Evolutionary conservation across 2,888 invertebrate species (phyloP).

Genomic region (Polietes domitor): DNA sequence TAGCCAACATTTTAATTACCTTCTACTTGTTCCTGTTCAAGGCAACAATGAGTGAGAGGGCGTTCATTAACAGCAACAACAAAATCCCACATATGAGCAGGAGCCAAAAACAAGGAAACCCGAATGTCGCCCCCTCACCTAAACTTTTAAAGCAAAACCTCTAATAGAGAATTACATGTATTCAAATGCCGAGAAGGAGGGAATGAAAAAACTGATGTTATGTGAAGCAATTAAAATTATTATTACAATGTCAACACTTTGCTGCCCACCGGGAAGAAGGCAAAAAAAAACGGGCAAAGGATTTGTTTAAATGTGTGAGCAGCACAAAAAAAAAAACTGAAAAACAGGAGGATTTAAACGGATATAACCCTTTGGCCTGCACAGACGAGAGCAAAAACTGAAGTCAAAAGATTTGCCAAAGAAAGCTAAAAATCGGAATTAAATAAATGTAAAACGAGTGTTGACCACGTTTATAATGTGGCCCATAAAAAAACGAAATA

Average conservation of each 20-base stretch:
- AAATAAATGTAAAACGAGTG: constrained; percentile 39
- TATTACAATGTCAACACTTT: constrained; percentile 80
- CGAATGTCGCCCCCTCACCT: too few species aligned
- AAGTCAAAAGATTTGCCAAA: constrained; percentile 64
- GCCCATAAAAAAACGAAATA: constrained; percentile 35
- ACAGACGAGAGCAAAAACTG: constrained; percentile 1
- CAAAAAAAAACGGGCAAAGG: constrained; percentile 21
- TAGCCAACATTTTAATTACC: constrained; percentile 66
- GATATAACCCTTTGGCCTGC: constrained; percentile 59
- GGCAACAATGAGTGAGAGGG: constrained; percentile 29
- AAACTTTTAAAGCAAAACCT: constrained; percentile 19
- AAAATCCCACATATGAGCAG: constrained; percentile 39
- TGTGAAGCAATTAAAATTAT: constrained; percentile 79
- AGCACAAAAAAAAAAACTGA: background rate
- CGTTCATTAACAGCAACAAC: constrained; percentile 44
- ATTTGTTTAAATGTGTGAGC: background rate
- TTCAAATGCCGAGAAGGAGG: background rate
- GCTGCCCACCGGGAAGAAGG: constrained; percentile 1
- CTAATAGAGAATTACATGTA: background rate
- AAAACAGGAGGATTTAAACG: constrained; percentile 58
- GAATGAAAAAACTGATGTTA: constrained; percentile 69
- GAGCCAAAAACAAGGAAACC: background rate
- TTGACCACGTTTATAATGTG: constrained; percentile 4
- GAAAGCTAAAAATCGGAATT: constrained; percentile 49
- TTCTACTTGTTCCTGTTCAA: constrained; percentile 37